Base-by-base conservation (phyloP, 2,113 vertebrate species). In the Ifrita kowaldi region DNA sequence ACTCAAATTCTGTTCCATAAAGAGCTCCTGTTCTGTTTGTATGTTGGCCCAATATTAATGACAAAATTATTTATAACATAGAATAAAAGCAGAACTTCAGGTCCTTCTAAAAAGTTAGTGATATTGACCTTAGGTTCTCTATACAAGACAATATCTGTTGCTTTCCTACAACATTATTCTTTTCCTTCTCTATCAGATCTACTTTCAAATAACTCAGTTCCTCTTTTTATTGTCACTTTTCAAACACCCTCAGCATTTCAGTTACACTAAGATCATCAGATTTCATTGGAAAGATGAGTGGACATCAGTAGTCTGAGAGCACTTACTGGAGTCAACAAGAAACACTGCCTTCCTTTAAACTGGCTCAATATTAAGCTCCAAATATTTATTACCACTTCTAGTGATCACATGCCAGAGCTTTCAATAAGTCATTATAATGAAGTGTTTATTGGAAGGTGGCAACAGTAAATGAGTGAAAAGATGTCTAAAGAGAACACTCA, bases 181-280 rank as follows among this genome's bases (percentile, higher is more conserved):
- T 95, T 94, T 84, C 87, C 76, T 84, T 90, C 84, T 96, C 80
- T 92, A 94, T 90, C 88, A 96, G 86, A 96, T 96, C 93, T 91
- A 80, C 73, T 26, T 60, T 83, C 89, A 89, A 65, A 93, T 81
- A 89, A 94, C 76, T 96, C 41, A 4, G 53, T 63, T 71, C 55
- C 59, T 84, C 30, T 56, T 97, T 93, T 96, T 87, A 80, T 90
- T 96, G 59, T 73, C 79, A 86, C 83, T 95, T 67, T 92, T 90
- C 70, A 79, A 90, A 87, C 46, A 71, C 33, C 65, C 20, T 83
- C 39, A 35, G 62, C 11, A 46, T 32, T 62, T 53, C 62, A 73
- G 57, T 20, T 87, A 47, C 39, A 23, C 42, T 57, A 69, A 85
- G 14, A 37, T 37, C 27, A 91, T 77, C 70, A 71, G 87, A 93